phyloP scores from a whole-genome alignment of 2,888 invertebrate species.

The Erannis defoliaria region DNA sequence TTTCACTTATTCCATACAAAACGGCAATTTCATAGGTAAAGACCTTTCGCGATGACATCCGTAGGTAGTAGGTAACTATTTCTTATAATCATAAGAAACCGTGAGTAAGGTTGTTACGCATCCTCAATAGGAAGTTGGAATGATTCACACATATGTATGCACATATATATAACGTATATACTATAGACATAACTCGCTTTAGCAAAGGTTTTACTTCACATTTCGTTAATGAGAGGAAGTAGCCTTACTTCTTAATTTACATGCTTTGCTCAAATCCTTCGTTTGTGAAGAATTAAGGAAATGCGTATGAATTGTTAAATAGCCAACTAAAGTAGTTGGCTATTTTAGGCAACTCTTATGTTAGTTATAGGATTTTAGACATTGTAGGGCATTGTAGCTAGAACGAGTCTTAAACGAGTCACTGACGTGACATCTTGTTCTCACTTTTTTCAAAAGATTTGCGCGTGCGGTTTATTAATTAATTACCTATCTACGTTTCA shows the following conservation, averaged over 20 bases:
- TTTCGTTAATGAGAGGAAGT: constrained; percentile 20
- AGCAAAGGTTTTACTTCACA: constrained; percentile 27
- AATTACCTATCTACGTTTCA: no score
- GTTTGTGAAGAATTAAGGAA: constrained; percentile 3
- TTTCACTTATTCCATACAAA: no score
- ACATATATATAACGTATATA: background rate
- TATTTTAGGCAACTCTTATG: no score
- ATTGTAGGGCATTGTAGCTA: no score
- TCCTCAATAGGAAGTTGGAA: constrained; percentile 55
- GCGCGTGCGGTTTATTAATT: no score
- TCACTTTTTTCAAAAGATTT: no score
- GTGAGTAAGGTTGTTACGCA: constrained; percentile 69
- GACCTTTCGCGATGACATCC: background rate
- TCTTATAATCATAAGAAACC: constrained; percentile 54
- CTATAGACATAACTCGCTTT: constrained; percentile 36
- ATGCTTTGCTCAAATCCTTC: constrained; percentile 15
- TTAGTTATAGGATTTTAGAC: no score
- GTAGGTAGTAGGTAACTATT: background rate
- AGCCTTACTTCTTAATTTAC: background rate
- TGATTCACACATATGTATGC: constrained; percentile 53
- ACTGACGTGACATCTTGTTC: background rate
- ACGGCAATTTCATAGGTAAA: background rate
- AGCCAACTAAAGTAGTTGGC: no score
- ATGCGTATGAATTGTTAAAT: background rate
- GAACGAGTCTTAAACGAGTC: background rate